Evolutionary conservation across 2,888 invertebrate species (phyloP), one percentile per base, ranked within the genome.

Genomic region (Zonitis immaculata): DNA sequence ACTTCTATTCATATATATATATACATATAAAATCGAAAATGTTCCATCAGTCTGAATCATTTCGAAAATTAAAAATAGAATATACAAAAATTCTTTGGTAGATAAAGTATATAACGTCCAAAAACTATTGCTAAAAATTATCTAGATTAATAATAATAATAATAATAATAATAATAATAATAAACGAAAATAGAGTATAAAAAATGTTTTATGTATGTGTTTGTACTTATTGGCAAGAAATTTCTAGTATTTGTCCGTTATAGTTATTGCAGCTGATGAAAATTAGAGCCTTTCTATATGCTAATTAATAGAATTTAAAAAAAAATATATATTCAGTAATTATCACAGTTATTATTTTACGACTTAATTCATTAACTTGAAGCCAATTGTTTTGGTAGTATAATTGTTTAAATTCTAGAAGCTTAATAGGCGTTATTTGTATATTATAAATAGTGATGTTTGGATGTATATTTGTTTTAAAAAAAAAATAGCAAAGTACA

Each of bases 181-280:
- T 22, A 22, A 22, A 54, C 45, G 50, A 54, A 54, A 49, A 46
- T 54, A 49, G 43, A 45, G 50, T 54, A 53, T 52, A 52, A 47
- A 54, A 54, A 52, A 52, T 44, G 45, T 39, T 39, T 16, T 22
- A 22, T 44, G 45, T 43, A 42, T 20, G 44, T 44, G 14, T 45
- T 45, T 55, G 55, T 55, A 55, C 55, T 55, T 51, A 49, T 51
- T 51, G 55, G 51, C 55, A 55, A 55, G 55, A 54, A 51, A 45
- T 51, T 48, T 32, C 35, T 50, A 48, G 51, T 51, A 47, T 55
- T 39, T 55, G 51, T 55, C 47, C 42, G 48, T 44, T 52, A 27
- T 51, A 1, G 18, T 39, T 39, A 7, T n/a, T 28, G 28, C 11
- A 39, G 39, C 20, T 18, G 20, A 39, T 42, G 25, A 43, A n/a